These are phyloP conservation scores for Dasyornis broadbenti DNA, from an alignment of 2,113 vertebrate genomes.

Conservation along the genomic window DNA sequence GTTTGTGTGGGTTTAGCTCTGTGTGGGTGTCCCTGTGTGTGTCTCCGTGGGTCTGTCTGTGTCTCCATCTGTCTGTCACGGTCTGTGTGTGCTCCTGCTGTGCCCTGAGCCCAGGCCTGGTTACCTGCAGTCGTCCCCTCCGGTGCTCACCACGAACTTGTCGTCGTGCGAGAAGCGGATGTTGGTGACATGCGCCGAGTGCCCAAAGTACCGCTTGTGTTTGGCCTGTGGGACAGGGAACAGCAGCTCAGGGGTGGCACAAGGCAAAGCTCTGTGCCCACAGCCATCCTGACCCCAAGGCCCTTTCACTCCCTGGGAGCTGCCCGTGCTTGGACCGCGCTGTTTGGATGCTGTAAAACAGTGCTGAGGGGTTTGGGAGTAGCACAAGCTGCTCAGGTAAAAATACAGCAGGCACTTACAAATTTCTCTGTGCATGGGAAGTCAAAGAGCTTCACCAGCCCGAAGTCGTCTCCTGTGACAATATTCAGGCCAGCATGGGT, in stretches of 20 bases:
- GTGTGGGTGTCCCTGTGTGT: not conserved
- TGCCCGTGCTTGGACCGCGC: rapidly evolving
- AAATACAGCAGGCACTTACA: conserved; percentile 73
- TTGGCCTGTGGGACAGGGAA: conserved; percentile 77
- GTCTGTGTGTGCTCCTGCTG: not conserved
- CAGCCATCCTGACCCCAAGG: not conserved
- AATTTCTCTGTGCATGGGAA: conserved; percentile 95
- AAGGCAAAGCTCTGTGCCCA: not conserved
- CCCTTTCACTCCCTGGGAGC: not conserved
- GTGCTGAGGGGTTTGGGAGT: not conserved
- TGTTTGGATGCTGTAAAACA: rapidly evolving
- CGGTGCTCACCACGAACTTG: conserved; percentile 89
- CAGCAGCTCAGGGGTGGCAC: not conserved
- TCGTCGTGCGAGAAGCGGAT: conserved; percentile 92
- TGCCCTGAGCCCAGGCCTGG: not conserved
- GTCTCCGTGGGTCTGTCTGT: no score
- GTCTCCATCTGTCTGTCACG: not conserved
- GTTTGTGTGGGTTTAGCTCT: no score
- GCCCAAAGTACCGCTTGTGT: conserved; percentile 95
- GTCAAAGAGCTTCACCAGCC: conserved; percentile 95
- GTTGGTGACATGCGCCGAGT: conserved; percentile 94
- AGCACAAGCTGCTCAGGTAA: not conserved
- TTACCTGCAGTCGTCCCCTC: conserved; percentile 94
- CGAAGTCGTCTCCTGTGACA: conserved; percentile 92
- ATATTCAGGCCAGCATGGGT: conserved; percentile 88